A percentile compares a stretch with the other conserved stretches of the same genome.
Evolutionary conservation across 2,797 vertebrate species (phyloP).

Genomic region (Agapornis canus): DNA sequence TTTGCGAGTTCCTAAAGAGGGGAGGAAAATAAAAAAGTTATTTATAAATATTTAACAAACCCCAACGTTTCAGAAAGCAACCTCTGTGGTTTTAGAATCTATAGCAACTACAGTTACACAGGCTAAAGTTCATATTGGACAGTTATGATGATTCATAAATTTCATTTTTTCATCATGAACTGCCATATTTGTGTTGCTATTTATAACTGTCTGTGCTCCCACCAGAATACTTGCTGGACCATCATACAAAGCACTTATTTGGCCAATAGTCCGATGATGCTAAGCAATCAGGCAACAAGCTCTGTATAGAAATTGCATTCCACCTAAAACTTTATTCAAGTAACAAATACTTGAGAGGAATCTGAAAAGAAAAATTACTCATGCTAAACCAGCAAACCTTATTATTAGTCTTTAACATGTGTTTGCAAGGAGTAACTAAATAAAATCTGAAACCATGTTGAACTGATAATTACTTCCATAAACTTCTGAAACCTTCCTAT

Average conservation of each 20-base stretch:
- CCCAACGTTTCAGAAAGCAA: not conserved
- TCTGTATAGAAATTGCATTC: not conserved
- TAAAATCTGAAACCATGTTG: not conserved
- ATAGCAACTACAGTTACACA: not conserved
- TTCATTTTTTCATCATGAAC: not conserved
- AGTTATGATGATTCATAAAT: not conserved
- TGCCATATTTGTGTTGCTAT: not conserved
- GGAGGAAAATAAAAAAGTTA: not conserved
- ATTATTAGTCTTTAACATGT: not conserved
- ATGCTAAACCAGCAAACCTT: not conserved
- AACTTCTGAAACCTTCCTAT: not conserved
- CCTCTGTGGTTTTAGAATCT: not conserved
- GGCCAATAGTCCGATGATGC: not conserved
- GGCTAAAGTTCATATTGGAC: not conserved
- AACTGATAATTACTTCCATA: not conserved
- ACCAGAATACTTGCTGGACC: not conserved
- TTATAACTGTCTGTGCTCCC: not conserved
- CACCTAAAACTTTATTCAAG: not conserved
- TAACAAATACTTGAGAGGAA: not conserved
- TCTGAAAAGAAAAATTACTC: not conserved
- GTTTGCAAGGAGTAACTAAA: not conserved
- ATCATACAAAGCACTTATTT: not conserved
- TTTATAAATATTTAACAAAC: not conserved
- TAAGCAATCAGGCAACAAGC: not conserved
- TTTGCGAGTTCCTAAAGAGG: conserved; percentile 72